phyloP scores from a whole-genome alignment of 2,797 vertebrate genomes.

The Enteromius treurensis region DNA sequence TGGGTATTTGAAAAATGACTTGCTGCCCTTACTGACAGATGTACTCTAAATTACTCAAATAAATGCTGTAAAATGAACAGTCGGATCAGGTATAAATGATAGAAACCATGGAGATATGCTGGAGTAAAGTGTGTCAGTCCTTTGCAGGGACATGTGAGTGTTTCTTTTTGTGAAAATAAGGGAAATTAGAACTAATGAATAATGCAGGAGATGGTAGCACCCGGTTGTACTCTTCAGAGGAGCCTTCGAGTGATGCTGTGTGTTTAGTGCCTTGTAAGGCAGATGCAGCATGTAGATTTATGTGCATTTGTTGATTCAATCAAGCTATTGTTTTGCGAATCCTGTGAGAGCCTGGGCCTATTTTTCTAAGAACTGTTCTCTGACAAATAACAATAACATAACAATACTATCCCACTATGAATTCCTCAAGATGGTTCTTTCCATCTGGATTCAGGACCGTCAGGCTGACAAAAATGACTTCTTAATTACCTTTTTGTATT shows the following conservation, averaged over 20 bases:
- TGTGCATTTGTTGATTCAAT: constrained; percentile 41
- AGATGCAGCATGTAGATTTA: constrained; percentile 28
- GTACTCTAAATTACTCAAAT: background rate
- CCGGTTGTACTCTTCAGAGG: constrained; percentile 59
- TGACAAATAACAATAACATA: constrained; percentile 42
- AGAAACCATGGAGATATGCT: constrained; percentile 23
- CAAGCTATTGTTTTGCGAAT: constrained; percentile 42
- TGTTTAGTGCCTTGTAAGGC: constrained; percentile 56
- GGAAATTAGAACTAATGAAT: constrained; percentile 72
- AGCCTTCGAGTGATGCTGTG: constrained; percentile 57
- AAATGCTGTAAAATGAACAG: background rate
- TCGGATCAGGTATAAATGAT: background rate
- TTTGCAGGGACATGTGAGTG: constrained; percentile 45
- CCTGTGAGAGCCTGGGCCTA: constrained; percentile 37
- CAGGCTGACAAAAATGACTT: constrained; percentile 5
- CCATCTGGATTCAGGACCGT: constrained; percentile 1
- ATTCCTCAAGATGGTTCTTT: constrained; percentile 4
- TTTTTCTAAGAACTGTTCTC: constrained; percentile 55
- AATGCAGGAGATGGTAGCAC: constrained; percentile 66
- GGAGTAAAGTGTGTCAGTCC: constrained; percentile 57
- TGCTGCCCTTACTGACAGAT: background rate
- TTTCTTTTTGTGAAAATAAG: constrained; percentile 65
- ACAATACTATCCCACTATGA: background rate
- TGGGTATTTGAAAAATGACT: constrained; percentile 1
- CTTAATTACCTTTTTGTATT: constrained; percentile 20